Percentiles rank a stretch among this genome's conserved stretches.
Conservation (phyloP, 2,113 vertebrate genomes). For the Oryzias woworae region DNA sequence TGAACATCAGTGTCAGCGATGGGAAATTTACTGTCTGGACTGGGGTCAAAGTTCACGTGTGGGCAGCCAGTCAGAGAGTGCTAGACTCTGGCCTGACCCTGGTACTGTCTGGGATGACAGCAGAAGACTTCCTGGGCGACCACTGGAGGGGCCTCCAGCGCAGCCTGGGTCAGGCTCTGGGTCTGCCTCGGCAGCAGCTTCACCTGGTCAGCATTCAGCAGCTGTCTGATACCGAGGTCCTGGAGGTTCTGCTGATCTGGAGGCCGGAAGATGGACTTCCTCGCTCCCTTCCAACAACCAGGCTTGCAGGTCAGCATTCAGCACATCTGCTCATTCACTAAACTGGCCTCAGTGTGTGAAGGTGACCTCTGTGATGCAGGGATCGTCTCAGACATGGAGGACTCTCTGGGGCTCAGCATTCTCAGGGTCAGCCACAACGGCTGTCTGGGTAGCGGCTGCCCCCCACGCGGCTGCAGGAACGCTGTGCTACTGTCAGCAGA, state of each 20-base stretch:
- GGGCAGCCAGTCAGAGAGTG: constrained; percentile 77
- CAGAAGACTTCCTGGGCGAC: constrained; percentile 90
- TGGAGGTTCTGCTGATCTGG: constrained; percentile 84
- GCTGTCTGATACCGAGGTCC: constrained; percentile 55
- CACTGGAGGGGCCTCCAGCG: constrained; percentile 92
- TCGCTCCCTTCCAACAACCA: constrained; percentile 68
- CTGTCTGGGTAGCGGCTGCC: constrained; percentile 81
- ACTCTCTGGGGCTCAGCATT: constrained; percentile 81
- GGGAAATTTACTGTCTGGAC: constrained; percentile 83
- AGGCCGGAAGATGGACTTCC: constrained; percentile 63
- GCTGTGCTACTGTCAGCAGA: constrained; percentile 81
- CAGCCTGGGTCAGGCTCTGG: constrained; percentile 79
- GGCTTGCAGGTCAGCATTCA: constrained; percentile 63
- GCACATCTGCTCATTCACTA: neutral
- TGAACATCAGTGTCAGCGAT: constrained; percentile 90
- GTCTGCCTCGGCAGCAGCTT: constrained; percentile 80
- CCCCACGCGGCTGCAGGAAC: constrained; percentile 82
- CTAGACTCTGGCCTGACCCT: constrained; percentile 84
- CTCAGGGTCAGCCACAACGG: constrained; percentile 79
- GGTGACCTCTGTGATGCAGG: constrained; percentile 12
- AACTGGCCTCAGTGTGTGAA: neutral
- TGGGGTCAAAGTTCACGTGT: constrained; percentile 82
- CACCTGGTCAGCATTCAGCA: constrained; percentile 92
- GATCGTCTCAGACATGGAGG: constrained; percentile 79
- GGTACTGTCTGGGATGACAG: constrained; percentile 79